Percentiles rank a stretch among this genome's conserved stretches.
These are phyloP conservation scores for Arenicola marina DNA, from an alignment of 2,888 invertebrate genomes.

Conservation along the genomic window DNA sequence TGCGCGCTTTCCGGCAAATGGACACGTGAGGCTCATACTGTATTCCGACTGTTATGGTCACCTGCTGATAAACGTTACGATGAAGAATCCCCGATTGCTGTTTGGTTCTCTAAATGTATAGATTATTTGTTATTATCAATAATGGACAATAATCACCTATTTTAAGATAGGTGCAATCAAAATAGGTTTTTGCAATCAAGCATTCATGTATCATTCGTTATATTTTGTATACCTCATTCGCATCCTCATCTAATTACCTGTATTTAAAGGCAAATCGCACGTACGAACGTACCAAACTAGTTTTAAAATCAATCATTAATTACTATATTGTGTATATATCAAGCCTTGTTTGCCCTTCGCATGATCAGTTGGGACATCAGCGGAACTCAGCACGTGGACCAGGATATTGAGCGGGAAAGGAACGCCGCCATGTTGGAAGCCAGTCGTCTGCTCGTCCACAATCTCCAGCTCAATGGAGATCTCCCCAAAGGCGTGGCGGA, in stretches of 20 bases:
- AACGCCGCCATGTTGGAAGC: conserved; percentile 44
- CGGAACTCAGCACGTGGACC: conserved; percentile 48
- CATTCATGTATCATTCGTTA: too few relatives aligned
- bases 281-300: not conserved
- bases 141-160: too few relatives aligned
- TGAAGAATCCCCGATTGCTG: too few relatives aligned
- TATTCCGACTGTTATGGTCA: too few relatives aligned
- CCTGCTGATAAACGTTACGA: too few relatives aligned
- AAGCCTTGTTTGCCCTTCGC: not conserved
- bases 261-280: not conserved
- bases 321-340: not conserved
- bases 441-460: conserved; percentile 40
- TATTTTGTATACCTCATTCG: too few relatives aligned
- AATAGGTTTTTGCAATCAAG: too few relatives aligned
- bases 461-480: conserved; percentile 48
- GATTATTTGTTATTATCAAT: too few relatives aligned
- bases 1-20: conserved; percentile 49
- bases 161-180: too few relatives aligned
- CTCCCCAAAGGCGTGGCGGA: conserved; percentile 41
- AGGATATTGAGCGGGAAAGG: conserved; percentile 51
- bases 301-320: not conserved
- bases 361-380: conserved; percentile 45
- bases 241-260: not conserved
- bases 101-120: too few relatives aligned
- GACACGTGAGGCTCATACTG: conserved; percentile 55